Evolutionary conservation across 2,797 vertebrate genomes (phyloP).

Genomic region (Hoplostethus atlanticus): DNA sequence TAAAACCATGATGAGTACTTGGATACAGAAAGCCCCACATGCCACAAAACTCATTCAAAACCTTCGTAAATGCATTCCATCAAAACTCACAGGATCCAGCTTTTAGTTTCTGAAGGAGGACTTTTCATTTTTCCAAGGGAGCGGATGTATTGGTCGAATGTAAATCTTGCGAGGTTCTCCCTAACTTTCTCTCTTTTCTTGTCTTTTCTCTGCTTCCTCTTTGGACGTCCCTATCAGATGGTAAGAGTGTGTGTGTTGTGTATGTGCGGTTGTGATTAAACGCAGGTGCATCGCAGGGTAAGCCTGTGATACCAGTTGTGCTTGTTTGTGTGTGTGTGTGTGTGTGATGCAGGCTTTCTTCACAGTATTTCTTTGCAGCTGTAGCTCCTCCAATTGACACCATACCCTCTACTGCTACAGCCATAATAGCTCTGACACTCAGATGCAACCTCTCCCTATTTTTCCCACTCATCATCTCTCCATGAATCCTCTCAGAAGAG

Average conservation of each 20-base stretch:
- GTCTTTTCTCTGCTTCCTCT: constrained; percentile 73
- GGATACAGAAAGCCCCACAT: constrained; percentile 9
- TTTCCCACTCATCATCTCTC: constrained; percentile 17
- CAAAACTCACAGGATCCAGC: neutral
- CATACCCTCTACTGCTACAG: constrained; percentile 11
- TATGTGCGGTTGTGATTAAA: constrained; percentile 47
- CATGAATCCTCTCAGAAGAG: constrained; percentile 10
- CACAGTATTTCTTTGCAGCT: constrained; percentile 39
- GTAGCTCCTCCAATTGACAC: constrained; percentile 19
- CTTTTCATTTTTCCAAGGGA: constrained; percentile 31
- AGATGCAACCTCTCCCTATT: constrained; percentile 23
- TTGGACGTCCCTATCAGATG: constrained; percentile 83
- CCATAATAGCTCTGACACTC: constrained; percentile 16
- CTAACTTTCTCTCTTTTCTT: constrained; percentile 74
- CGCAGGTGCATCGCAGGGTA: constrained; percentile 36
- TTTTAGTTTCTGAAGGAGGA: neutral
- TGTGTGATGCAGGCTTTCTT: constrained; percentile 34
- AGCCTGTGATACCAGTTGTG: constrained; percentile 39
- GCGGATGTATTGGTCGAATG: constrained; percentile 12
- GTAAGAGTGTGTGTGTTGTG: constrained; percentile 76
- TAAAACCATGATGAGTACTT: constrained; percentile 47
- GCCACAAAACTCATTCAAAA: constrained; percentile 10
- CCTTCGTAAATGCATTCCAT: neutral
- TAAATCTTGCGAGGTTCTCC: constrained; percentile 35
- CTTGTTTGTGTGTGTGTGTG: constrained; percentile 47